These are phyloP conservation scores for Coccyzus lansbergi DNA, from an alignment of 2,797 vertebrate species.

Conservation along the genomic window DNA sequence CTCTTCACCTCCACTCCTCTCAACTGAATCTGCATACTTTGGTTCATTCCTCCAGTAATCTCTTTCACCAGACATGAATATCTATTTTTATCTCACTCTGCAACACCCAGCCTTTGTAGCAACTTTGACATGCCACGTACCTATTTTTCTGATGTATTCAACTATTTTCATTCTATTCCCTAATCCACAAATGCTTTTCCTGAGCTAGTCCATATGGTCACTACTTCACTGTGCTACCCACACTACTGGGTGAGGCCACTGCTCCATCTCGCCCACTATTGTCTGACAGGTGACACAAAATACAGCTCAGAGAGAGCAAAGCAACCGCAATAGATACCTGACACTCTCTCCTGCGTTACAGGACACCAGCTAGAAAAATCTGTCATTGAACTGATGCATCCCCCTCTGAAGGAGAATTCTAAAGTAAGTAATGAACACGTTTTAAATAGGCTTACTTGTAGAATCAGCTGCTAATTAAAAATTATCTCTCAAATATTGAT, in stretches of 20 bases:
- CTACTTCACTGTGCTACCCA: not conserved
- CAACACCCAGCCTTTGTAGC: not conserved
- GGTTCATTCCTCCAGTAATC: not conserved
- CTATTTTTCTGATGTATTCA: conserved; percentile 16
- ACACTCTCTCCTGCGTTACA: not conserved
- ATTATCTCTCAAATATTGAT: not conserved
- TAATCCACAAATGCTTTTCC: conserved; percentile 29
- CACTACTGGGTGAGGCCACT: not conserved
- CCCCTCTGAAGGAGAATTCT: not conserved
- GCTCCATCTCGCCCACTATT: not conserved
- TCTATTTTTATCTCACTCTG: not conserved
- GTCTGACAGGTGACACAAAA: not conserved
- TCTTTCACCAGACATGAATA: not conserved
- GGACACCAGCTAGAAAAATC: conserved; percentile 14
- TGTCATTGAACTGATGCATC: not conserved
- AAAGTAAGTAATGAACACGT: not conserved
- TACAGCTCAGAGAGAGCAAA: not conserved
- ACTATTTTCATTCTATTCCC: conserved; percentile 25
- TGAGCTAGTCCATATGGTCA: conserved; percentile 40
- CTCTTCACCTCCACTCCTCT: not conserved
- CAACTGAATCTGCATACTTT: not conserved
- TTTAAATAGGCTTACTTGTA: not conserved
- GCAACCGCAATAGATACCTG: not conserved
- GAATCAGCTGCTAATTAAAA: not conserved
- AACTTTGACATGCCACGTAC: conserved; percentile 36